Conservation (phyloP, 2,888 invertebrate genomes). For the Rhamphomyia laevipes region DNA sequence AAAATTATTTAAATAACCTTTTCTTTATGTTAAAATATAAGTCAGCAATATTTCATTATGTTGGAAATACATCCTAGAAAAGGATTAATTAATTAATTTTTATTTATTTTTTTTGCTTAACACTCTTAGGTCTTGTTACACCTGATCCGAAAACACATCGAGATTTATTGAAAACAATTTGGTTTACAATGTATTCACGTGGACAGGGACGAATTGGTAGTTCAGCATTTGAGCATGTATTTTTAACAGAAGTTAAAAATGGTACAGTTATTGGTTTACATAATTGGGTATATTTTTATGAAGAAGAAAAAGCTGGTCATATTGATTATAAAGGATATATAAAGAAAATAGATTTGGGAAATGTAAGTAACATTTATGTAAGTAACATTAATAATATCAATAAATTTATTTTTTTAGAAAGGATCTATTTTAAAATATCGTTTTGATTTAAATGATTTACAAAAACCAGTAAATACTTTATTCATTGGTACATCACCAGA, state of each 20-base stretch:
- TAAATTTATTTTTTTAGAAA: slow-evolving; percentile 53
- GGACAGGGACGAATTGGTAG: slow-evolving; percentile 70
- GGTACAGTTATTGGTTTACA: slow-evolving; percentile 73
- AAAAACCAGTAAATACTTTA: slow-evolving; percentile 66
- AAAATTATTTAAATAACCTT: too few relatives aligned
- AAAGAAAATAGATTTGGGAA: slow-evolving; percentile 55
- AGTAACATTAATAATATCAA: too few relatives aligned
- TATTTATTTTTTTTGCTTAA: background rate
- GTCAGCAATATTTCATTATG: too few relatives aligned
- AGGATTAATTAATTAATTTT: too few relatives aligned
- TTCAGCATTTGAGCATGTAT: slow-evolving; percentile 87
- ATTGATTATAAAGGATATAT: slow-evolving; percentile 71
- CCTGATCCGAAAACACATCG: slow-evolving; percentile 57
- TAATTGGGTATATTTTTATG: slow-evolving; percentile 79
- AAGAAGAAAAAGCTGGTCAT: slow-evolving; percentile 58
- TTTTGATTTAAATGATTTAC: slow-evolving; percentile 54
- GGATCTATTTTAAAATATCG: slow-evolving; percentile 62
- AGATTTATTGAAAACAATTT: slow-evolving; percentile 58
- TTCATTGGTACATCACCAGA: slow-evolving; percentile 84
- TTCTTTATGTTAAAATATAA: too few relatives aligned
- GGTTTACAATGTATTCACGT: slow-evolving; percentile 75
- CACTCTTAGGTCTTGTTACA: slow-evolving; percentile 49
- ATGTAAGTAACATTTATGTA: slow-evolving; percentile 55
- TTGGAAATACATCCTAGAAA: too few relatives aligned
- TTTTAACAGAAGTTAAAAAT: slow-evolving; percentile 75